Base-by-base conservation (phyloP, 2,797 vertebrate genomes). In the Alectoris magna region DNA sequence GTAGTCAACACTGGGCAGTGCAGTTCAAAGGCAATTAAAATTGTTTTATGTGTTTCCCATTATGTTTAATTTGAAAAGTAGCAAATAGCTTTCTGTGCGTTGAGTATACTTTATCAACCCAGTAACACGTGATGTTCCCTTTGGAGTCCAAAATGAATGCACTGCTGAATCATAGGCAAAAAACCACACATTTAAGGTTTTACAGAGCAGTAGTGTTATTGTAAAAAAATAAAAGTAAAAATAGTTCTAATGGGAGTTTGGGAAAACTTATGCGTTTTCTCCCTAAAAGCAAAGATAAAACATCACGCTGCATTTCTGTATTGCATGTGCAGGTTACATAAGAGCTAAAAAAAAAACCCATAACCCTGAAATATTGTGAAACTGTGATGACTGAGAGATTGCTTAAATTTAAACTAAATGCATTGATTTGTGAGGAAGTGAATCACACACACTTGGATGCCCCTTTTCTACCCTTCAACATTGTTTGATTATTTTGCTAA, bases 401-500 rank as follows among this genome's bases (percentile, higher is more conserved):
- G 43, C 23, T 93, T 89, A 91, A 77, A 91, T 92, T 91, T 82
- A 83, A 85, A 80, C 82, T 51, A 80, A 93, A 83, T 62, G 2
- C 23, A 92, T 87, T 92, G 79, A 89, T 93, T 89, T 89, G 26
- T 24, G 77, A 92, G 91, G 82, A 94, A 86, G 55, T 94, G 95
- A 96, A 87, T 94, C 91, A 96, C 73, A 85, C 60, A 85, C 41
- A 58, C 89, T 93, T 85, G 84, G 75, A 83, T 89, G 69, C 36
- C 34, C 29, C 79, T 93, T 67, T 91, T 39, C 64, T 87, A 62
- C 46, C 49, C 72, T 92, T 94, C 87, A 85, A 78, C 34, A 39
- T 4, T n/a, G 58, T 85, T 91, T 92, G 76, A 93, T 95, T 92
- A 77, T 92, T 95, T 87, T 94, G 49, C 62, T 96, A 86, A 91